These are phyloP conservation scores for Bubalus kerabau DNA, from an alignment of 2,113 vertebrate species.

Conservation along the genomic window DNA sequence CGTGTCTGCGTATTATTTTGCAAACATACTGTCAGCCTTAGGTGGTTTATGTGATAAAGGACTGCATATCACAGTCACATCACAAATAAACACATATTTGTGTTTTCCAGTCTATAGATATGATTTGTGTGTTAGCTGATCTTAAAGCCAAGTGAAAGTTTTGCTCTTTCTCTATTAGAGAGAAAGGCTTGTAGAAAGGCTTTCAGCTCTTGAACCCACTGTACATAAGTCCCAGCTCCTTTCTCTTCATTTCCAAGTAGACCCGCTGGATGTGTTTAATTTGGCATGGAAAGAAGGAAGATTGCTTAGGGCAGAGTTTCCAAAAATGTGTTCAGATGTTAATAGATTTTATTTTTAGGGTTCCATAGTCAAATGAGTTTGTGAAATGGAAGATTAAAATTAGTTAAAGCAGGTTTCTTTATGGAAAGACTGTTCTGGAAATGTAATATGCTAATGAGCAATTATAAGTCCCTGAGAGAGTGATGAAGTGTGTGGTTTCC, in stretches of 20 bases:
- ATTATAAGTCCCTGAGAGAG: slow-evolving; percentile 34
- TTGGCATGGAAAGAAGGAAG: slow-evolving; percentile 57
- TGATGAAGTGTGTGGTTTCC: neutral
- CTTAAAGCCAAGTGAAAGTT: neutral
- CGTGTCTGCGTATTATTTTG: neutral
- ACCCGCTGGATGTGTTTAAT: slow-evolving; percentile 48
- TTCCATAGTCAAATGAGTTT: slow-evolving; percentile 52
- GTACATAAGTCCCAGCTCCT: slow-evolving; percentile 12
- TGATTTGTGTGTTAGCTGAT: neutral
- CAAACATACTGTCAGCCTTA: neutral
- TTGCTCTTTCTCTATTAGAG: neutral
- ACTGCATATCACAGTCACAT: neutral
- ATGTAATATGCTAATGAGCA: slow-evolving; percentile 54
- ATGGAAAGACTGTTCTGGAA: slow-evolving; percentile 48
- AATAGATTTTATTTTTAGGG: slow-evolving; percentile 64
- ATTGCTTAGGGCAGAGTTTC: slow-evolving; percentile 62
- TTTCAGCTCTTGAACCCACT: slow-evolving; percentile 17
- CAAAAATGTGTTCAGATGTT: slow-evolving; percentile 67
- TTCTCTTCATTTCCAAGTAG: slow-evolving; percentile 31
- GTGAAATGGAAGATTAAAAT: slow-evolving; percentile 68
- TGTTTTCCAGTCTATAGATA: neutral
- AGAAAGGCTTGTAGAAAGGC: neutral
- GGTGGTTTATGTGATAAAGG: neutral
- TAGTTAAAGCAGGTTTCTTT: slow-evolving; percentile 54
- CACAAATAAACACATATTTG: neutral